Evolutionary conservation across 2,888 invertebrate species (phyloP), one percentile per base, ranked within the genome.

Genomic region (Beris chalybata): DNA sequence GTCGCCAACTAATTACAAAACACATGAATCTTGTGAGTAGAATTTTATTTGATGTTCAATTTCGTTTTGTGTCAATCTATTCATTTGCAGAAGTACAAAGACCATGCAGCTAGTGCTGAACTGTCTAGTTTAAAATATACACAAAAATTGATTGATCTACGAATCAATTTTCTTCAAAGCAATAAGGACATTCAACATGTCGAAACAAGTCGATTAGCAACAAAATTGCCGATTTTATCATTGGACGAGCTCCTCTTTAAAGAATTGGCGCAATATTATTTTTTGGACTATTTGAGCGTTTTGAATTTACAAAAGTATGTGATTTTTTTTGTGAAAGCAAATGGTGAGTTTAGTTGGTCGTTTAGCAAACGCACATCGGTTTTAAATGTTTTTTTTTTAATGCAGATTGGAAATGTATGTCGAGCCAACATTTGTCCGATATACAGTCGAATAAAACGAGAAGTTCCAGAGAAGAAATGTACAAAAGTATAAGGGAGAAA

Each of bases 251-350:
- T 73, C n/a, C 65, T 73, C 29, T 71, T 69, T 22, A 73, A 73
- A 59, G 72, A 73, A 63, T 56, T 73, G 32, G 72, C 73, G 1
- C 59, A 72, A 43, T 72, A 71, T 11, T 73, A 73, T 54, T 73
- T 72, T 67, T 65, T 73, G 54, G 73, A 73, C 64, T 73, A 72
- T 61, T 68, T 73, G 53, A 72, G 71, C 66, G 69, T 69, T 47
- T 56, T 71, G 44, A 73, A 72, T 69, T 65, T 72, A 54, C 73
- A 73, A 66, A 72, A 72, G 66, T 73, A 73, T 69, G 71, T 73
- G 59, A 71, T 73, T 63, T 73, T 73, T 67, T 73, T 72, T 68
- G 68, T 71, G 43, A 70, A 70, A 11, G 73, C 72, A 29, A 70
- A 71, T 67, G 72, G 71, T 72, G 31, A 52, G 38, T 4, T 3